Evolutionary conservation across 1,140 invertebrate genomes (phyloP), one percentile per base, ranked within the genome.

Genomic region (Patella vulgata): DNA sequence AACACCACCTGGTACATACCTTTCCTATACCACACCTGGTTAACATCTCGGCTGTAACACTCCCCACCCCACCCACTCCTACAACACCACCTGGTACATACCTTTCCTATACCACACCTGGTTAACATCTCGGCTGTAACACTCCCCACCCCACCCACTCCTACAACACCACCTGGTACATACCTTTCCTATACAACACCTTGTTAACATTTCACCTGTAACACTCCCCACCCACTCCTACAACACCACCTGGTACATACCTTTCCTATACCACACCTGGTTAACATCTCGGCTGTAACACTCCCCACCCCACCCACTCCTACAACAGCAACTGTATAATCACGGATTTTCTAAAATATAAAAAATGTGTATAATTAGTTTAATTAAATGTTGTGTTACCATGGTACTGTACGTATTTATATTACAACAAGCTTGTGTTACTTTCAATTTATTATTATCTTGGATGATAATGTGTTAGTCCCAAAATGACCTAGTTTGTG

Each of bases 291-390:
- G 58, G 98, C 97, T 11, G 98, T 96, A 2, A 99, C 98, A 87
- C 95, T 97, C n/a, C 98, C 98, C 59, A 99, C 97, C 54, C 98
- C 98, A 48, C 98, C 98, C 14, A 99, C 91, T n/a, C 98, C 98
- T 27, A 99, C 95, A 50, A 99, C 90, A 28, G 93, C 94, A 9
- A 99, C 92, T 9, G 95, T 90, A 80, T 91, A 91, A 36, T 93
- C 89, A 58, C 97, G 87, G 70, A 99, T 99, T 76, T 90, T 90
- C 86, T 87, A 59, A 11, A 70, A 70, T 53, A 19, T 30, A 39
- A 53, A 52, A 23, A 58, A 8, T 36, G 6, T 8, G 33, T 48
- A 5, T 14, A 8, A 36, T 8, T 36, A 36, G 33, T 36, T n/a
- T n/a, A n/a, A n/a, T n/a, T n/a, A n/a, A n/a, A n/a, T n/a, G n/a